Evolutionary conservation across 2,113 vertebrate genomes (phyloP).

Genomic region (Columbina picui): DNA sequence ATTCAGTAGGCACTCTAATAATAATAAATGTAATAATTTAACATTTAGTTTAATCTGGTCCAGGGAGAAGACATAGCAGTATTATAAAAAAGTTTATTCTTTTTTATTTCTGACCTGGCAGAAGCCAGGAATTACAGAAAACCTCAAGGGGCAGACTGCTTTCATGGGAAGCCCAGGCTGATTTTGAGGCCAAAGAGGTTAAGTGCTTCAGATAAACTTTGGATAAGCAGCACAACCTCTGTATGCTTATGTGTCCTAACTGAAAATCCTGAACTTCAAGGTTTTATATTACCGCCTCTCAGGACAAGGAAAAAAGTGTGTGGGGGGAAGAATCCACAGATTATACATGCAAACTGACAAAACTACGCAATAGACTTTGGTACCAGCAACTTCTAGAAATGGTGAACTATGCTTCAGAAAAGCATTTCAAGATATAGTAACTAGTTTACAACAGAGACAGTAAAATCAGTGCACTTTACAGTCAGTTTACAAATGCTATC

Average conservation of each 20-base stretch:
- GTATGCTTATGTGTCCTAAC: neutral
- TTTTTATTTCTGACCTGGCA: slow-evolving; percentile 24
- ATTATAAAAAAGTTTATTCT: neutral
- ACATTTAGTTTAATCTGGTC: slow-evolving; percentile 23
- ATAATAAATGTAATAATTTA: slow-evolving; percentile 37
- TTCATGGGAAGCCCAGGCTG: neutral
- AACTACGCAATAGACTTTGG: neutral
- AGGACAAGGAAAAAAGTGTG: rapidly evolving
- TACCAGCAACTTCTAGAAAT: neutral
- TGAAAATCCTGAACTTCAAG: neutral
- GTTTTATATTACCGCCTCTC: neutral
- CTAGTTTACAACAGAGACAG: neutral
- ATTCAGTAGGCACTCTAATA: neutral
- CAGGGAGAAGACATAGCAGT: neutral
- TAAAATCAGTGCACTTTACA: slow-evolving; percentile 23
- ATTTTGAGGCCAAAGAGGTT: slow-evolving; percentile 55
- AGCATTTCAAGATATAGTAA: neutral
- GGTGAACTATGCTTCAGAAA: neutral
- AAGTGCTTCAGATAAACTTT: slow-evolving; percentile 53
- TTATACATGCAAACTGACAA: neutral
- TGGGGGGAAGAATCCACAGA: neutral
- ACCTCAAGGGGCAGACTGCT: slow-evolving; percentile 32
- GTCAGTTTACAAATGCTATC: slow-evolving; percentile 19
- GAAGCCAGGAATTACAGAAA: slow-evolving; percentile 41
- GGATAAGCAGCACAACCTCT: slow-evolving; percentile 42